Percentiles rank a stretch among this genome's conserved stretches.
phyloP scores from a whole-genome alignment of 2,888 invertebrate species.

The Agrochola lychnidis region DNA sequence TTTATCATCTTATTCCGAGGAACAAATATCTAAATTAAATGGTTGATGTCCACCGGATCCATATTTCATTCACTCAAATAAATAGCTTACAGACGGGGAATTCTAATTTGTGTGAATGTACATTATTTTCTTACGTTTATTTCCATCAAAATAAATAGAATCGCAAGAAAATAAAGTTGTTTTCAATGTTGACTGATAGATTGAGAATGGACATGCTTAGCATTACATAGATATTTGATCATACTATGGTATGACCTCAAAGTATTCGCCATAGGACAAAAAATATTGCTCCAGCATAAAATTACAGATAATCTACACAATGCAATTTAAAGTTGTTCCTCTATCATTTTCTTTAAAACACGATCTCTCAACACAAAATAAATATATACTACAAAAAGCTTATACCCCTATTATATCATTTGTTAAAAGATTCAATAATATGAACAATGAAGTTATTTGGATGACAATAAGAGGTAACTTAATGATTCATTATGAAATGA shows the following conservation, averaged over 20 bases:
- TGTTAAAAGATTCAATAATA: conserved; percentile 66
- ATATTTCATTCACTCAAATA: conserved; percentile 55
- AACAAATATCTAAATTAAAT: conserved; percentile 60
- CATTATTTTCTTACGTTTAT: conserved; percentile 29
- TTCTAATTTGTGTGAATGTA: conserved; percentile 10
- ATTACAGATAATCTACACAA: conserved; percentile 48
- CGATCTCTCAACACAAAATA: conserved; percentile 83
- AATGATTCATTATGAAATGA: conserved; percentile 46
- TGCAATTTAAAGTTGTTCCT: conserved; percentile 64
- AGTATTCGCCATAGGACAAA: not conserved
- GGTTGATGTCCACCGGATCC: conserved; percentile 50
- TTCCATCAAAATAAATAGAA: conserved; percentile 1
- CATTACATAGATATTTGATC: not conserved
- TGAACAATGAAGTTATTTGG: conserved; percentile 61
- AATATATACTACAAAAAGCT: conserved; percentile 81
- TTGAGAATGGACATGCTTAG: not conserved
- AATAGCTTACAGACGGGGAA: conserved; percentile 26
- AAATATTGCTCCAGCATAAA: conserved; percentile 14
- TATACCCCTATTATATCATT: conserved; percentile 67
- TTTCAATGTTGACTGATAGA: not conserved
- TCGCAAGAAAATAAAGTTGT: conserved; percentile 10
- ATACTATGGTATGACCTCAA: not conserved
- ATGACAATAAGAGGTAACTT: conserved; percentile 67
- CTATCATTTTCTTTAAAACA: conserved; percentile 69
- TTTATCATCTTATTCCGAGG: conserved; percentile 71